phyloP scores from a whole-genome alignment of 2,113 vertebrate genomes.

The Holacanthus passer region DNA sequence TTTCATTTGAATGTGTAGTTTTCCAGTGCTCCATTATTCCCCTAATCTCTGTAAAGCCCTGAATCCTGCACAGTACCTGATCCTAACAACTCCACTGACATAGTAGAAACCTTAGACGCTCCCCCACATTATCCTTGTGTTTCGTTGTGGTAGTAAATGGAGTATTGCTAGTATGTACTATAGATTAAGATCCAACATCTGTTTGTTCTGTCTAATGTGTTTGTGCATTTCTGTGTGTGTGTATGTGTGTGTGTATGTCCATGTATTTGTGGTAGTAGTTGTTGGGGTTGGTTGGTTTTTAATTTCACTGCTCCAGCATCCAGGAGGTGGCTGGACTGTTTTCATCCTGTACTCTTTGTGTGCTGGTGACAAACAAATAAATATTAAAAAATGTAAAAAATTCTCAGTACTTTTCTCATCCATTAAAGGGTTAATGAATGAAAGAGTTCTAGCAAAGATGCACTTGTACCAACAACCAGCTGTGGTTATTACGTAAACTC shows the following conservation, averaged over 20 bases:
- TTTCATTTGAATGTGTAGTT: conserved; percentile 73
- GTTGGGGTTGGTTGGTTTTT: conserved; percentile 9
- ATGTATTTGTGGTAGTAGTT: conserved; percentile 34
- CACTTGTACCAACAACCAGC: conserved; percentile 29
- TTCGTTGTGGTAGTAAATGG: conserved; percentile 55
- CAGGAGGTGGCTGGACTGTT: neutral
- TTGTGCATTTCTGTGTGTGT: conserved; percentile 61
- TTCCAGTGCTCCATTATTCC: conserved; percentile 61
- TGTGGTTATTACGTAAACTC: conserved; percentile 43
- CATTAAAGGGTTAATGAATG: conserved; percentile 14
- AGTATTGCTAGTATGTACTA: conserved; percentile 42
- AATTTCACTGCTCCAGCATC: conserved; percentile 31
- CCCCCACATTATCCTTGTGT: conserved; percentile 70
- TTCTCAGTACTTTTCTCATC: neutral
- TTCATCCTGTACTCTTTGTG: neutral
- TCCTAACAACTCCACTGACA: conserved; percentile 63
- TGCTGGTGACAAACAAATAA: neutral
- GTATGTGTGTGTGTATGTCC: conserved; percentile 41
- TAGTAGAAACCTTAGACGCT: conserved; percentile 64
- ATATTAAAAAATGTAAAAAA: neutral
- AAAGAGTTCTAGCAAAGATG: conserved; percentile 1
- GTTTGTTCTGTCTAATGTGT: conserved; percentile 68
- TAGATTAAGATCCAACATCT: conserved; percentile 67
- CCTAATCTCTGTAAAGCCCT: conserved; percentile 65
- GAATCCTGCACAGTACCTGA: conserved; percentile 67